A percentile compares a stretch with the other conserved stretches of the same genome.
Conservation (phyloP, 2,797 vertebrate genomes). For the Neosilurus mollespiculum region DNA sequence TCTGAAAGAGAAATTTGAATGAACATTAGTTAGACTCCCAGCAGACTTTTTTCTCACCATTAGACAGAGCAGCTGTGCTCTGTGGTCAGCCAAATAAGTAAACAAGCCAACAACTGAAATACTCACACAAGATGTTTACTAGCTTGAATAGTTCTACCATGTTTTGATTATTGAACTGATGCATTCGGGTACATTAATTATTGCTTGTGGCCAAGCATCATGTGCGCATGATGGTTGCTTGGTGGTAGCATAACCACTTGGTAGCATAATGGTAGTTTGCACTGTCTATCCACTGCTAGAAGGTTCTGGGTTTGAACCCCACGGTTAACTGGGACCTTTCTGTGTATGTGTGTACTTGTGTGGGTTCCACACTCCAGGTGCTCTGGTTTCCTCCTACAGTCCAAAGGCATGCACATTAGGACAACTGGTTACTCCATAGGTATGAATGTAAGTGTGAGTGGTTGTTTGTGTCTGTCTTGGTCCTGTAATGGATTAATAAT, state of each 20-base stretch:
- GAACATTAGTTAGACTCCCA: background rate
- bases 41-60: background rate
- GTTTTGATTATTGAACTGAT: conserved; percentile 14
- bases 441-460: too few species aligned
- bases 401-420: too few species aligned
- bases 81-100: conserved; percentile 1
- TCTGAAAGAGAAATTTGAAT: conserved; percentile 13
- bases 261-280: background rate
- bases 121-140: conserved; percentile 34
- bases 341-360: too few species aligned
- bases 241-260: background rate
- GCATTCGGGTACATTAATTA: background rate
- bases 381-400: too few species aligned
- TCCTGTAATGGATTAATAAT: too few species aligned
- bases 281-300: too few species aligned
- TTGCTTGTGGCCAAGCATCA: background rate
- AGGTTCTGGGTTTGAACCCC: too few species aligned
- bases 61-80: conserved; percentile 11
- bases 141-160: conserved; percentile 23
- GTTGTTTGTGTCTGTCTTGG: too few species aligned
- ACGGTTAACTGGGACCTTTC: too few species aligned
- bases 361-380: too few species aligned
- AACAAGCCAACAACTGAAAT: conserved; percentile 29
- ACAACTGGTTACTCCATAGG: too few species aligned
- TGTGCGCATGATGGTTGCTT: conserved; percentile 10